These are phyloP conservation scores for Poecilobothrus nobilitatus DNA, from an alignment of 2,888 invertebrate species.

Conservation along the genomic window DNA sequence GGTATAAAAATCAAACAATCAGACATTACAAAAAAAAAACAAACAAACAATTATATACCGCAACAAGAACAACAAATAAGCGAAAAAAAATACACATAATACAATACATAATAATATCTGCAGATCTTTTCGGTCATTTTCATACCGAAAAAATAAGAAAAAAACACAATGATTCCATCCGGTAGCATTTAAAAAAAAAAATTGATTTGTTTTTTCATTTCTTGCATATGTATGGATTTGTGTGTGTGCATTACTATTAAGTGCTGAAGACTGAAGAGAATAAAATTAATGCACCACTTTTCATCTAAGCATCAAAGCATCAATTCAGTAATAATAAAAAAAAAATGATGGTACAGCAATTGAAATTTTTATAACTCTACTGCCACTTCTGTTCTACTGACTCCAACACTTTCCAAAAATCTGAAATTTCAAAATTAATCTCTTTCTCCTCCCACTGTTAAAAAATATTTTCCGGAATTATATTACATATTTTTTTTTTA, in stretches of 20 bases:
- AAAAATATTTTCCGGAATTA: too few relatives aligned
- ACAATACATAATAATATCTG: neutral
- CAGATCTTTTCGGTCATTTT: neutral
- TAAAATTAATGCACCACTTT: conserved; percentile 10
- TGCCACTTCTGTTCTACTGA: too few relatives aligned
- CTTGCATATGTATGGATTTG: neutral
- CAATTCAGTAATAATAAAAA: neutral
- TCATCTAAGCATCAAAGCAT: neutral
- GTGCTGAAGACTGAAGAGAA: too few relatives aligned
- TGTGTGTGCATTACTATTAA: too few relatives aligned
- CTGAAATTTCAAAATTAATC: too few relatives aligned
- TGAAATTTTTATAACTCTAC: too few relatives aligned
- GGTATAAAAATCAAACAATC: too few relatives aligned
- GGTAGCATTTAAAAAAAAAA: neutral
- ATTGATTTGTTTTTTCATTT: neutral
- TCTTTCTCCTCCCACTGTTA: too few relatives aligned
- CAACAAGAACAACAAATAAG: neutral
- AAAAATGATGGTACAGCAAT: too few relatives aligned
- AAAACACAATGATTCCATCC: conserved; percentile 10
- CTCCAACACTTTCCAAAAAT: too few relatives aligned
- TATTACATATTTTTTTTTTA: too few relatives aligned
- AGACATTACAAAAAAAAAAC: too few relatives aligned
- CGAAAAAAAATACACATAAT: neutral
- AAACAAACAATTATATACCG: neutral
- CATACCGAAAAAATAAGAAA: neutral